These are phyloP conservation scores for Adoxophyes honmai DNA, from an alignment of 1,140 invertebrate species.

Conservation along the genomic window DNA sequence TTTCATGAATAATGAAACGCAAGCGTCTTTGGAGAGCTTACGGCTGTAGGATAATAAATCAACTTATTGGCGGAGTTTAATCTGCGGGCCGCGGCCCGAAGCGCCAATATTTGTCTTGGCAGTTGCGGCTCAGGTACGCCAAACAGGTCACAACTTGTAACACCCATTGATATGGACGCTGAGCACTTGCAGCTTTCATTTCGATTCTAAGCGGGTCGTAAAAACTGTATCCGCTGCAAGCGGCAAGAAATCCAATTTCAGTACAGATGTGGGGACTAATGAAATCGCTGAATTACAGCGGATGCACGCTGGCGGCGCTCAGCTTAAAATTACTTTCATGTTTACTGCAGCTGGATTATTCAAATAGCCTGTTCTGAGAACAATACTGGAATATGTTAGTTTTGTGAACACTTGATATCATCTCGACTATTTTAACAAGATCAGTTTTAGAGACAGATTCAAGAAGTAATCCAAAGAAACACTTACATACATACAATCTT, in stretches of 20 bases:
- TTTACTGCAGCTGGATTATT: constrained; percentile 2
- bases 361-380: no score
- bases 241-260: constrained; percentile 12
- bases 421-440: no score
- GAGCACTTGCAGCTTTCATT: not conserved
- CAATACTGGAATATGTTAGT: no score
- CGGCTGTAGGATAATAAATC: constrained; percentile 13
- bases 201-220: not conserved
- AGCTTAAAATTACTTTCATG: constrained; percentile 13
- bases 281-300: constrained; percentile 5
- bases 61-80: constrained; percentile 15
- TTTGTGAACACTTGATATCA: no score
- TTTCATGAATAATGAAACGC: constrained; percentile 14
- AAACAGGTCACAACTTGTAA: no score
- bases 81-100: not conserved
- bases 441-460: no score
- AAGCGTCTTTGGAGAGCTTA: constrained; percentile 8
- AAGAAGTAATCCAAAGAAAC: no score
- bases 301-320: not conserved
- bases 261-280: constrained; percentile 8
- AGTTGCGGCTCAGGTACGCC: not conserved
- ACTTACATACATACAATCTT: no score
- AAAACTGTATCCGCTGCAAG: not conserved
- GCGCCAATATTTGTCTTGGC: constrained; percentile 7
- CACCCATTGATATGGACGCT: not conserved